Base-by-base conservation (phyloP, 2,888 invertebrate genomes). In the Cheilosia soror region DNA sequence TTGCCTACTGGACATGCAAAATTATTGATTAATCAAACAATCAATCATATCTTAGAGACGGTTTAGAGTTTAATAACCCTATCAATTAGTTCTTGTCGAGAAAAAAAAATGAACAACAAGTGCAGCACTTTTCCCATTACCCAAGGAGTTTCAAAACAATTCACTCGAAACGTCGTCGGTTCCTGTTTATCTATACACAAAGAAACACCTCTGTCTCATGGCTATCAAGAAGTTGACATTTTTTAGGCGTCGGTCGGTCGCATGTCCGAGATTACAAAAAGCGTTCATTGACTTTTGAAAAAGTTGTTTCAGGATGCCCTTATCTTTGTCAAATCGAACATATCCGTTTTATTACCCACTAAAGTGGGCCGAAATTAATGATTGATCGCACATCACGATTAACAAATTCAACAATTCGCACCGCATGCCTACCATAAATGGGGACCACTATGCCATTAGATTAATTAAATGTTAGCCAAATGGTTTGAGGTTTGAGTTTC, bases 291-390 rank as follows among this genome's bases (percentile, higher is more conserved):
- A 68, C 80, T 75, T 75, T 55, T 62, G 47, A 9, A 40, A 40
- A 62, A 57, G 63, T 77, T 53, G 44, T 58, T 75, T 27, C 65
- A 60, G 71, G 75, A 65, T 71, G 15, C 20, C 40, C 27, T 71
- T 80, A 84, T 84, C 80, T 33, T 25, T 11, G 15, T 53, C 42
- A 2, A 51, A 79, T 66, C 73, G n/a, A 40, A 58, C 65, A 76
- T 53, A 75, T 71, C 60, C 65, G 75, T 65, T 71, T 47, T 15
- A 42, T 58, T 51, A 49, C 13, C n/a, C 15, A 37, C 42, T 60
- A 58, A 42, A 58, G 55, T 27, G 29, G n/a, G 13, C 27, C 37
- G 47, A 73, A 44, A 42, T 42, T 42, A 69, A 71, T 83, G 73
- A 84, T 84, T 84, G 72, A 84, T 84, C 53, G 33, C n/a, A 4